Conservation (phyloP, 2,797 vertebrate species). For the Protonibea diacanthus region DNA sequence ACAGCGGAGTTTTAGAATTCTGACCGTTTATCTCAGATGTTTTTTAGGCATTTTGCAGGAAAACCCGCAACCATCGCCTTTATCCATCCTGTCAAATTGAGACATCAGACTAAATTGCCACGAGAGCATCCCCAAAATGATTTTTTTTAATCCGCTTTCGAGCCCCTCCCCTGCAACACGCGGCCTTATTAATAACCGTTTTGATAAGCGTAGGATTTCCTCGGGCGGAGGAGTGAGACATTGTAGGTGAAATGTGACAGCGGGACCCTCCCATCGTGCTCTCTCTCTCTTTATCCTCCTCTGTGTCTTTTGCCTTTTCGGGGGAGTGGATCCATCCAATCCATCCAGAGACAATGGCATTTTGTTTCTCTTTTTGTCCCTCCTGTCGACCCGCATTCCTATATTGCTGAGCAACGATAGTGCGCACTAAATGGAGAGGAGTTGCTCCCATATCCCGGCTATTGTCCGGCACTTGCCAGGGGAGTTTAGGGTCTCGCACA, state of each 20-base stretch:
- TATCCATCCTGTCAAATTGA: constrained; percentile 73
- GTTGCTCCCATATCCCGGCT: constrained; percentile 75
- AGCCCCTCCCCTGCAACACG: constrained; percentile 68
- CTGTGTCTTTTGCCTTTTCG: constrained; percentile 75
- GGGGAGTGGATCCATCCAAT: constrained; percentile 86
- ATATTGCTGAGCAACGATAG: constrained; percentile 83
- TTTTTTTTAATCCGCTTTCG: constrained; percentile 72
- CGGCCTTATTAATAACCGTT: constrained; percentile 83
- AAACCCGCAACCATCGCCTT: constrained; percentile 8
- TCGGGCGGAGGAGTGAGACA: constrained; percentile 85
- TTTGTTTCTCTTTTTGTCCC: constrained; percentile 92
- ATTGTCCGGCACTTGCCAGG: constrained; percentile 80
- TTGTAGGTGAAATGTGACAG: constrained; percentile 86
- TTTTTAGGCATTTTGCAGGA: constrained; percentile 16
- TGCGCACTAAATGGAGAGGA: constrained; percentile 85
- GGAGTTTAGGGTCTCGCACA: constrained; percentile 74
- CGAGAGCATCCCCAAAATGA: constrained; percentile 72
- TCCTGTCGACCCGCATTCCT: constrained; percentile 91
- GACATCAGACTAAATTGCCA: constrained; percentile 81
- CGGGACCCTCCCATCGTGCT: constrained; percentile 83
- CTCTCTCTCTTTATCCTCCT: constrained; percentile 70
- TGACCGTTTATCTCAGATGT: neutral
- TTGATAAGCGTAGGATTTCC: constrained; percentile 83
- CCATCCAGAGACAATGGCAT: constrained; percentile 91
- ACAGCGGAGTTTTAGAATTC: neutral